These are phyloP conservation scores for Meleagris gallopavo DNA, from an alignment of 2,113 vertebrate genomes.

Conservation along the genomic window DNA sequence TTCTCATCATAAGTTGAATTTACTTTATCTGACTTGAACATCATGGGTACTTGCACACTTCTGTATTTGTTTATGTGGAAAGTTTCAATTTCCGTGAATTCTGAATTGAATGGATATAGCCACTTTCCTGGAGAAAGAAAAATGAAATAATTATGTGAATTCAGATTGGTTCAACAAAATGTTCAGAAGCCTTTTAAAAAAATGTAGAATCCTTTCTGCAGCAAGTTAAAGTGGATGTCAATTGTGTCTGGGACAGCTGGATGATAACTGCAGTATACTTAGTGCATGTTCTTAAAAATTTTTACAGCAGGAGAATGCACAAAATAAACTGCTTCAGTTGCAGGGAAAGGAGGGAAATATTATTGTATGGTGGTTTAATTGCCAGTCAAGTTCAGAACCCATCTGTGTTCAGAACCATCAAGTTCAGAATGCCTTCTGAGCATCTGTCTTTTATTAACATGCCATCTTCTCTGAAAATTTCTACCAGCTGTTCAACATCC, in stretches of 20 bases:
- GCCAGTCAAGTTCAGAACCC: neutral
- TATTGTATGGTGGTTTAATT: neutral
- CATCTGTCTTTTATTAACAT: neutral
- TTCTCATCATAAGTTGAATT: conserved; percentile 78
- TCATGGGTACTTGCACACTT: conserved; percentile 86
- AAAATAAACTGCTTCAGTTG: neutral
- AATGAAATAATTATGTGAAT: neutral
- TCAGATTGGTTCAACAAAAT: neutral
- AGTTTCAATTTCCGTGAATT: conserved; percentile 71
- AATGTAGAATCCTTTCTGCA: neutral
- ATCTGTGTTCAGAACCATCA: neutral
- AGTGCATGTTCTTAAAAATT: neutral
- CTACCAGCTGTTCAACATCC: neutral
- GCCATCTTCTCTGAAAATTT: neutral
- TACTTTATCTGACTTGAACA: conserved; percentile 82
- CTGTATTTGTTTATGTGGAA: conserved; percentile 91
- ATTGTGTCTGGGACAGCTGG: neutral
- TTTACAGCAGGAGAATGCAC: neutral
- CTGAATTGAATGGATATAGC: conserved; percentile 83
- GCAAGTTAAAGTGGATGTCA: neutral
- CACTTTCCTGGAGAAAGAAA: conserved; percentile 81
- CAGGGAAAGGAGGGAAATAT: neutral
- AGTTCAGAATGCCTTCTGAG: neutral
- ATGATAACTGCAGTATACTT: neutral
- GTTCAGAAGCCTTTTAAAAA: neutral